Percentiles rank a stretch among this genome's conserved stretches.
Evolutionary conservation across 2,888 invertebrate species (phyloP).

Genomic region (Diplolepis rosae): DNA sequence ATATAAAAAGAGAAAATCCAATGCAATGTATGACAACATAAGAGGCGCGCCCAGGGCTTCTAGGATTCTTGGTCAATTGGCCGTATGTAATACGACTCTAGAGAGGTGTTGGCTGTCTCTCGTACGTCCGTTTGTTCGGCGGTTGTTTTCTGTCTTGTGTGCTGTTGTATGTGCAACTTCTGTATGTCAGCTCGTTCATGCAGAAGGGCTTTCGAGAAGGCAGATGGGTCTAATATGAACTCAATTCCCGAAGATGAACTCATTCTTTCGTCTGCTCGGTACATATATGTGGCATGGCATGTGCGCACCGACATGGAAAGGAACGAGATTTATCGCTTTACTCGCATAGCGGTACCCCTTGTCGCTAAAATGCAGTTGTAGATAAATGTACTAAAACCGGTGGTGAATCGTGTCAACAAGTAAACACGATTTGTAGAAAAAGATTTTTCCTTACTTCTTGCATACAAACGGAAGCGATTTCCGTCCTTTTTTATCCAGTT

Average conservation of each 20-base stretch:
- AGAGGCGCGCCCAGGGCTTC: slow-evolving; percentile 65
- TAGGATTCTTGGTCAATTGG: slow-evolving; percentile 72
- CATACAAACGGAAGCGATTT: slow-evolving; percentile 35
- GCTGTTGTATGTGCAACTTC: slow-evolving; percentile 39
- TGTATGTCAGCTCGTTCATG: slow-evolving; percentile 62
- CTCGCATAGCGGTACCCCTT: slow-evolving; percentile 38
- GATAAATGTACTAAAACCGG: slow-evolving; percentile 24
- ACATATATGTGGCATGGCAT: slow-evolving; percentile 45
- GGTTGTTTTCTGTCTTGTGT: slow-evolving; percentile 48
- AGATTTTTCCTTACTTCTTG: not conserved
- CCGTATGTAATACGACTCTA: slow-evolving; percentile 69
- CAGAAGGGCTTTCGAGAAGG: slow-evolving; percentile 64
- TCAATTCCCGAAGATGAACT: slow-evolving; percentile 67
- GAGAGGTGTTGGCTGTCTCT: slow-evolving; percentile 52
- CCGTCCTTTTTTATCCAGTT: not conserved
- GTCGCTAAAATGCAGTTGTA: slow-evolving; percentile 28
- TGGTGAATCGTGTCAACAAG: slow-evolving; percentile 28
- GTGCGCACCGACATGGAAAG: slow-evolving; percentile 58
- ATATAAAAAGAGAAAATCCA: slow-evolving; percentile 40
- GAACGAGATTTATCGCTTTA: slow-evolving; percentile 65
- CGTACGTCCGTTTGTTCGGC: slow-evolving; percentile 54
- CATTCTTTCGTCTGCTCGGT: slow-evolving; percentile 56
- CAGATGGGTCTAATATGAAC: slow-evolving; percentile 72
- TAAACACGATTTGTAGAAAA: slow-evolving; percentile 31
- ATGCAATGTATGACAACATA: slow-evolving; percentile 62